These are phyloP conservation scores for Scolopax mira DNA, from an alignment of 2,113 vertebrate genomes.

Conservation along the genomic window DNA sequence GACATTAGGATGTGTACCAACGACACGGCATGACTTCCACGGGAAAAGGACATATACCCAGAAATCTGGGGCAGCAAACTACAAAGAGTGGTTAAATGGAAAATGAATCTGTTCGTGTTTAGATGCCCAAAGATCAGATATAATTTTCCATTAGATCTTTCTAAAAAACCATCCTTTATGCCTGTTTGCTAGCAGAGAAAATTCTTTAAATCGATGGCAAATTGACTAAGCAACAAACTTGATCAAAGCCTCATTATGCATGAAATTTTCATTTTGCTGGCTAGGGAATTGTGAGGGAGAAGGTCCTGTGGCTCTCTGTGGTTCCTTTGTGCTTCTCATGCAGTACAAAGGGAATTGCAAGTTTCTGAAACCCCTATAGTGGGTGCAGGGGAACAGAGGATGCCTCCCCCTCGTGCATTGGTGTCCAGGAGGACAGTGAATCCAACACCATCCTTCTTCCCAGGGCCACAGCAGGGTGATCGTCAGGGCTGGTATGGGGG, in stretches of 20 bases:
- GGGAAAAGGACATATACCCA: not conserved
- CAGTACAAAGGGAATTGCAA: not conserved
- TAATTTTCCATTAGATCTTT: constrained; percentile 37
- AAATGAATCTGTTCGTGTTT: not conserved
- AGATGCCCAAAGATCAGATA: not conserved
- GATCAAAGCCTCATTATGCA: constrained; percentile 50
- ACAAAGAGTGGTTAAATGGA: constrained; percentile 20
- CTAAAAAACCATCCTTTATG: not conserved
- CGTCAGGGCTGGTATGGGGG: not conserved
- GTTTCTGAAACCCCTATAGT: not conserved
- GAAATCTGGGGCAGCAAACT: constrained; percentile 14
- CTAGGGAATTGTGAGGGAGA: not conserved
- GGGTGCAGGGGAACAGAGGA: not conserved
- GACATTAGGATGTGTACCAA: not conserved
- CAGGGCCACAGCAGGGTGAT: not conserved
- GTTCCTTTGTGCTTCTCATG: constrained; percentile 5
- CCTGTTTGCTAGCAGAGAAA: not conserved
- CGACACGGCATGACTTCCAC: not conserved
- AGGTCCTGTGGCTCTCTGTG: not conserved
- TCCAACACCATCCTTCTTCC: not conserved
- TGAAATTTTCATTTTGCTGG: constrained; percentile 37
- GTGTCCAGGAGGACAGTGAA: not conserved
- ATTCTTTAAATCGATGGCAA: constrained; percentile 37
- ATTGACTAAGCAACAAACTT: constrained; percentile 1
- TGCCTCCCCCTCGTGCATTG: accelerated